These are phyloP conservation scores for Acanthopagrus latus DNA, from an alignment of 2,797 vertebrate genomes.

Conservation along the genomic window DNA sequence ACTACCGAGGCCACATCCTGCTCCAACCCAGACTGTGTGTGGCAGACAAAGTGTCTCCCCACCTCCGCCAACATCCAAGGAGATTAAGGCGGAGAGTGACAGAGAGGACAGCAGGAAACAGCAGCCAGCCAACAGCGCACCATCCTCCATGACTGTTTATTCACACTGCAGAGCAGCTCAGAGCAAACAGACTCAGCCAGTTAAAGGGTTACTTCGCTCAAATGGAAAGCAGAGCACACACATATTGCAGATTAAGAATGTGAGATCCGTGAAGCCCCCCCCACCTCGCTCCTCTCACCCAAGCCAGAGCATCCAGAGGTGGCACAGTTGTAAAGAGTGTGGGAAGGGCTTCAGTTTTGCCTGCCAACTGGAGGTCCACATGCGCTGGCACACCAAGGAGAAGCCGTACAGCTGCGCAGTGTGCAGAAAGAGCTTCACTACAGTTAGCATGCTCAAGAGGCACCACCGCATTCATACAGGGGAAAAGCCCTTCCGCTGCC, in stretches of 20 bases:
- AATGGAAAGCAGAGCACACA: slow-evolving; percentile 51
- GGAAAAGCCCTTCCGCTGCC: slow-evolving; percentile 81
- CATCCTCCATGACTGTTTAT: not conserved
- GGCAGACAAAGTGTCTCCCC: slow-evolving; percentile 29
- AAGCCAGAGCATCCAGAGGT: slow-evolving; percentile 65
- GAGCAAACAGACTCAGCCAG: slow-evolving; percentile 12
- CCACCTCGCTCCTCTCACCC: slow-evolving; percentile 55
- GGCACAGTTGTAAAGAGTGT: slow-evolving; percentile 80
- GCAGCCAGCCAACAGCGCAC: slow-evolving; percentile 15
- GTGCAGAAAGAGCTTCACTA: slow-evolving; percentile 82
- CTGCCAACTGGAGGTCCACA: slow-evolving; percentile 83
- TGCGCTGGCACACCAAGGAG: slow-evolving; percentile 85
- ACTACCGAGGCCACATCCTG: slow-evolving; percentile 16
- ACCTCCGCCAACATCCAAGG: not conserved
- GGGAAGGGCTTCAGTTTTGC: slow-evolving; percentile 83
- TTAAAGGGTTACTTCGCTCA: slow-evolving; percentile 31
- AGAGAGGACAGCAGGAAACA: slow-evolving; percentile 30
- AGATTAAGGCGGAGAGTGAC: slow-evolving; percentile 60
- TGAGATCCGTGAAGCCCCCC: slow-evolving; percentile 42
- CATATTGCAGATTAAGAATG: slow-evolving; percentile 51
- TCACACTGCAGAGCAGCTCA: slow-evolving; percentile 39
- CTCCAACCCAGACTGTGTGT: slow-evolving; percentile 2
- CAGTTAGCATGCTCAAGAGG: slow-evolving; percentile 80
- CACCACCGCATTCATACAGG: slow-evolving; percentile 84
- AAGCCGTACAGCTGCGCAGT: slow-evolving; percentile 79